Percentiles rank a stretch among this genome's conserved stretches.
phyloP scores from a whole-genome alignment of 2,888 invertebrate species.

The Ornithoptera priamus region DNA sequence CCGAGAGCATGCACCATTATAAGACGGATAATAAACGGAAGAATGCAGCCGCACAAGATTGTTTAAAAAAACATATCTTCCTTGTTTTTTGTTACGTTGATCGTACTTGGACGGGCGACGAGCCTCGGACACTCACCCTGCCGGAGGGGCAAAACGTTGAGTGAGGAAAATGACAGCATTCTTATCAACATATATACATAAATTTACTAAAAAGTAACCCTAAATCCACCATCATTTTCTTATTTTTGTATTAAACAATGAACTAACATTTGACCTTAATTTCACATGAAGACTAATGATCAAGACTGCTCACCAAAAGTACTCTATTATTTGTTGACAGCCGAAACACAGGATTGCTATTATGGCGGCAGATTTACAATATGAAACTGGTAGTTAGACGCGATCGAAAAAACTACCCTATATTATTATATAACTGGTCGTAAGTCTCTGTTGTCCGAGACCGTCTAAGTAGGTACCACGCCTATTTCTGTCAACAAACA shows the following conservation, averaged over 20 bases:
- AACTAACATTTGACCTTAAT: too few species aligned
- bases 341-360: too few species aligned
- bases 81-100: conserved; percentile 43
- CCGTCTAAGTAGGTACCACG: too few species aligned
- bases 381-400: too few species aligned
- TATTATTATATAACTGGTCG: too few species aligned
- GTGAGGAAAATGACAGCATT: conserved; percentile 1
- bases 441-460: too few species aligned
- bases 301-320: too few species aligned
- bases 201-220: neutral
- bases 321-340: too few species aligned
- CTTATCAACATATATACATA: neutral
- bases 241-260: neutral
- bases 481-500: too few species aligned
- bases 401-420: too few species aligned
- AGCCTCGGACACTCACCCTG: conserved; percentile 55
- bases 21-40: conserved; percentile 11
- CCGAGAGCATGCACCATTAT: conserved; percentile 27
- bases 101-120: conserved; percentile 42
- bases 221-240: neutral
- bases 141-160: conserved; percentile 34
- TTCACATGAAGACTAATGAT: too few species aligned
- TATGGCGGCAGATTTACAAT: too few species aligned
- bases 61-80: conserved; percentile 38
- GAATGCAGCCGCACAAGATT: conserved; percentile 20